Conservation (phyloP, 2,888 invertebrate genomes). For the Epinotia demarniana region DNA sequence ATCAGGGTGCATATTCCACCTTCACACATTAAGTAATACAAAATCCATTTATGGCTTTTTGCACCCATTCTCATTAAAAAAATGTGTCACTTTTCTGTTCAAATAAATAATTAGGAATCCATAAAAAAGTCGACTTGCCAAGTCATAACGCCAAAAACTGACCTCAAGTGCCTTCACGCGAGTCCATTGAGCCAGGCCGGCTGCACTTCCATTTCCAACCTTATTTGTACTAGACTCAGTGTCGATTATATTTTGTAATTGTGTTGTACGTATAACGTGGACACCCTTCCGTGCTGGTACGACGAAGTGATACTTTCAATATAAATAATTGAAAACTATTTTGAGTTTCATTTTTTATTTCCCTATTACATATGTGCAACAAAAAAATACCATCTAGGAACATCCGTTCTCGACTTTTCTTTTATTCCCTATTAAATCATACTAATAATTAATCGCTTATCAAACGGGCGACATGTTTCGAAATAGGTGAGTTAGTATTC, state of each 20-base stretch:
- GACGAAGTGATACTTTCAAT: constrained; percentile 83
- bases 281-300: constrained; percentile 80
- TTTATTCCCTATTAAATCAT: neutral
- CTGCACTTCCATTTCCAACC: constrained; percentile 52
- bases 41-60: too few relatives aligned
- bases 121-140: constrained; percentile 63
- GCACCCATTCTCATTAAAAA: neutral
- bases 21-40: too few relatives aligned
- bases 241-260: constrained; percentile 72
- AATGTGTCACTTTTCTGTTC: neutral
- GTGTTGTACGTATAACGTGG: constrained; percentile 82
- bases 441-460: too few relatives aligned
- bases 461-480: too few relatives aligned
- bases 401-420: neutral
- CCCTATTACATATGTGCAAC: neutral
- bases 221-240: constrained; percentile 54
- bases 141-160: constrained; percentile 67
- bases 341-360: constrained; percentile 51
- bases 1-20: neutral
- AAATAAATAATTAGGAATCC: neutral
- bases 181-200: constrained; percentile 73
- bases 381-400: neutral
- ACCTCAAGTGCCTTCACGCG: constrained; percentile 82
- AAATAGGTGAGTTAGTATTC: too few relatives aligned
- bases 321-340: constrained; percentile 73